Conservation (phyloP, 2,797 vertebrate genomes). For the Takifugu ocellatus region DNA sequence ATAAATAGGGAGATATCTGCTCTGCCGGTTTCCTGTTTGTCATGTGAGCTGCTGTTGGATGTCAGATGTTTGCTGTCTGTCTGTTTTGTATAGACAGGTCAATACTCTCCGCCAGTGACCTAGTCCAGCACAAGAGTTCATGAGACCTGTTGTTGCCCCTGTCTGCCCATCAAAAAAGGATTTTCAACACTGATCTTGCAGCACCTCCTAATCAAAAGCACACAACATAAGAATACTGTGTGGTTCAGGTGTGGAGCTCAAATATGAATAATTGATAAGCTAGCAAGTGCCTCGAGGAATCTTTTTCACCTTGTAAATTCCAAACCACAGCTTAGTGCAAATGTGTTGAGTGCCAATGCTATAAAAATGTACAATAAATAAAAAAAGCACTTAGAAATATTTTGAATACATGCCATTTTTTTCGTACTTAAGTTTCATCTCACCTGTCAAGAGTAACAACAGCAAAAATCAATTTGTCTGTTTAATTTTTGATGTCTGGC, state of each 20-base stretch:
- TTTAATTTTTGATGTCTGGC: too few relatives aligned
- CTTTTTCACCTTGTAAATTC: too few relatives aligned
- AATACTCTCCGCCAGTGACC: constrained; percentile 41
- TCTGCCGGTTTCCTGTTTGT: constrained; percentile 15
- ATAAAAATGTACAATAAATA: too few relatives aligned
- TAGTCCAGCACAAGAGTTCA: constrained; percentile 8
- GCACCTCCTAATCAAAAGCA: too few relatives aligned
- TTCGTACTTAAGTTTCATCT: background rate
- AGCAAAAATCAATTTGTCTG: background rate
- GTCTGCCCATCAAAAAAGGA: background rate
- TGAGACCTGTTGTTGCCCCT: background rate
- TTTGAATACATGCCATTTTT: background rate
- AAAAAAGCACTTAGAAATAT: background rate
- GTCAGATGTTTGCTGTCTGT: constrained; percentile 46
- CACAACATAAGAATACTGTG: too few relatives aligned
- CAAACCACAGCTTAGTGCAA: too few relatives aligned
- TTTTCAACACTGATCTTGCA: background rate
- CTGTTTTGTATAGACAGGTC: constrained; percentile 44
- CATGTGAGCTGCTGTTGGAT: constrained; percentile 2
- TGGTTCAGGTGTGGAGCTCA: background rate
- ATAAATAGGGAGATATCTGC: constrained; percentile 18
- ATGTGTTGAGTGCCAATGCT: too few relatives aligned
- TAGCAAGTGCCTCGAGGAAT: too few relatives aligned
- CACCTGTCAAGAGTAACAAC: background rate
- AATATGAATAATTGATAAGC: too few relatives aligned